Evolutionary conservation across 2,888 invertebrate species (phyloP).

Genomic region (Philonicus albiceps): DNA sequence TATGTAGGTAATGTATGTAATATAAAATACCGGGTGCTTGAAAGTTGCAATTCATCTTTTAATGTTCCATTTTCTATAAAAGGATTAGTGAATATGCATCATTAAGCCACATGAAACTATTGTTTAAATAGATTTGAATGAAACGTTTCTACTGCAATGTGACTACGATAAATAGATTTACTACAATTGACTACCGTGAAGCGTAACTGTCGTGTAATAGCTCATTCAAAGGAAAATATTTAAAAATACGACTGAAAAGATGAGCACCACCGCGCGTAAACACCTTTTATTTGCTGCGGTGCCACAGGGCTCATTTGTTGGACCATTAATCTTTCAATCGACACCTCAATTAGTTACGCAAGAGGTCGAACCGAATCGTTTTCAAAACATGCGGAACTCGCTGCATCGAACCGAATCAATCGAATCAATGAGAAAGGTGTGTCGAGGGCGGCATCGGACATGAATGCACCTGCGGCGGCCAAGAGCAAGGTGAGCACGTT

Average conservation of each 20-base stretch:
- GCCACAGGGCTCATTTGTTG: constrained; percentile 14
- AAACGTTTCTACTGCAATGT: neutral
- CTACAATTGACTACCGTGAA: neutral
- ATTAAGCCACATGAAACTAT: too few species aligned
- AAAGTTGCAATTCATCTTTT: too few species aligned
- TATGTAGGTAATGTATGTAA: too few species aligned
- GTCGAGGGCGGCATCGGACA: neutral
- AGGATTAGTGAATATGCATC: too few species aligned
- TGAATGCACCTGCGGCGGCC: neutral
- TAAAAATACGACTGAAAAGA: neutral
- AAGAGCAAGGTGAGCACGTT: neutral
- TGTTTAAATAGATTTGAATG: too few species aligned
- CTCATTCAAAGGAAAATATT: neutral
- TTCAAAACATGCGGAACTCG: constrained; percentile 8
- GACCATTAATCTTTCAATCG: constrained; percentile 40
- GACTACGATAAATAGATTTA: neutral
- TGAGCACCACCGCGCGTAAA: neutral
- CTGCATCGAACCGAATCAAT: neutral
- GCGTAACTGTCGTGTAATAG: neutral
- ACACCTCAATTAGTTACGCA: constrained; percentile 41
- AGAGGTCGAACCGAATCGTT: neutral
- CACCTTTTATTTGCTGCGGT: neutral
- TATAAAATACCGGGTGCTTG: too few species aligned
- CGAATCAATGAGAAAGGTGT: neutral
- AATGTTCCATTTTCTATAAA: too few species aligned